Evolutionary conservation across 2,113 vertebrate species (phyloP), one percentile per base, ranked within the genome.

Genomic region (Tringa solitaria): DNA sequence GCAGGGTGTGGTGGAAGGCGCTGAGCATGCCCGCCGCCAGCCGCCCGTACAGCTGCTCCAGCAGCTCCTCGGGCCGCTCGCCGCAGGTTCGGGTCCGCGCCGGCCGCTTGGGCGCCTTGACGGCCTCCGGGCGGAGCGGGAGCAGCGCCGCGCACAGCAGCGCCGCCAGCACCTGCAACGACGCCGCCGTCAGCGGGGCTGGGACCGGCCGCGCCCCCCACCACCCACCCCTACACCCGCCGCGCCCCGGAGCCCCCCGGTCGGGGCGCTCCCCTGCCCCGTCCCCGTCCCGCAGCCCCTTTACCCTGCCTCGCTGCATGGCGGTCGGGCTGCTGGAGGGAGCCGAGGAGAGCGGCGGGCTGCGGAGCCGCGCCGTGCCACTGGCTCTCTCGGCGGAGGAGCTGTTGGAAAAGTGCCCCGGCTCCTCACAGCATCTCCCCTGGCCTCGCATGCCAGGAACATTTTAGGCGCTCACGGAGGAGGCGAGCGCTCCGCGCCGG

Each of bases 41-140:
- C n/a, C 99, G 97, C 28, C 99, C 99, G 93, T 99, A 99, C 97
- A 99, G 98, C 98, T 99, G 99, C 97, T 99, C 99, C 97, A 99
- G 95, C 79, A 99, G 97, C 97, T 99, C 99, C 96, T 99, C 99
- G 5, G 99, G 99, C 56, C 99, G 97, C 77, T 99, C 99, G 28
- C 97, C 97, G 50, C 99, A 99, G 28, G 97, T 93, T 56, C 99
- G 98, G 23, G 93, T 67, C 93, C 98, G 97, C 74, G 95, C 60
- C 48, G 97, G 87, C 73, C 99, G 99, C 48, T 97, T 97, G 87
- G 89, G 83, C 14, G 97, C 78, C 87, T 97, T 97, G 33, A 61
- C 94, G 37, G 97, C 95, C 59, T 93, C 93, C 21, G 87, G 3
- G 35, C 74, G 67, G 50, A 54, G 92, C 79, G 96, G 96, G 50